Evolutionary conservation across 2,113 vertebrate genomes (phyloP), one percentile per base, ranked within the genome.

Genomic region (Lonchura striata): DNA sequence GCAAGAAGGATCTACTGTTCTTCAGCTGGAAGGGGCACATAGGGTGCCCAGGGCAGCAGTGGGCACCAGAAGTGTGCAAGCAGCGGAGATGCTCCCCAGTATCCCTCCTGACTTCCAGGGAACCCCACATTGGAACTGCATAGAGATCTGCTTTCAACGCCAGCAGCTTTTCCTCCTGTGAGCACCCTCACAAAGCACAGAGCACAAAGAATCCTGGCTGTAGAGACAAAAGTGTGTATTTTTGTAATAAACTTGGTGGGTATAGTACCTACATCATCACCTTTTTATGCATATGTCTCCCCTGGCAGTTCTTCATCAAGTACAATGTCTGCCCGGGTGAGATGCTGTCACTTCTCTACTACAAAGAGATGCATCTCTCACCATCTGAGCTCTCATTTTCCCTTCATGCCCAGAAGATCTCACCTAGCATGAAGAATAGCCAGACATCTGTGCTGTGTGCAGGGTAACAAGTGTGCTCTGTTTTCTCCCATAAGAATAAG

Each of bases 381-480:
- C 30, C 52, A 31, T 79, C 50, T 46, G 61, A 84, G 81, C 64
- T 89, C 88, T 81, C 9, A 0, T 86, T 92, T 88, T 87, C 70
- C 78, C 54, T 76, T 59, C 50, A 23, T 76, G 75, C 82, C 84
- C 87, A 77, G 49, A 92, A 91, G 82, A 91, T 90, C 78, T 83
- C 8, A 2, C 74, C 83, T 82, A 91, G 46, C 42, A 39, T 83
- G 87, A 82, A 92, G 71, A 93, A 74, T 10, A 88, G 93, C 87
- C 94, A 95, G 94, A 95, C 75, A 80, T 92, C 90, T 93, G 82
- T 74, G 87, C 70, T 87, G 49, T 74, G 42, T 57, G 47, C 82
- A 70, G 78, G 27, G 47, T 54, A 92, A 86, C 87, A 86, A 95
- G 79, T 44, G 44, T 63, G 75, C 90, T 91, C 80, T 94, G 46